phyloP scores from a whole-genome alignment of 2,888 invertebrate species.

The Cyclophora punctaria region DNA sequence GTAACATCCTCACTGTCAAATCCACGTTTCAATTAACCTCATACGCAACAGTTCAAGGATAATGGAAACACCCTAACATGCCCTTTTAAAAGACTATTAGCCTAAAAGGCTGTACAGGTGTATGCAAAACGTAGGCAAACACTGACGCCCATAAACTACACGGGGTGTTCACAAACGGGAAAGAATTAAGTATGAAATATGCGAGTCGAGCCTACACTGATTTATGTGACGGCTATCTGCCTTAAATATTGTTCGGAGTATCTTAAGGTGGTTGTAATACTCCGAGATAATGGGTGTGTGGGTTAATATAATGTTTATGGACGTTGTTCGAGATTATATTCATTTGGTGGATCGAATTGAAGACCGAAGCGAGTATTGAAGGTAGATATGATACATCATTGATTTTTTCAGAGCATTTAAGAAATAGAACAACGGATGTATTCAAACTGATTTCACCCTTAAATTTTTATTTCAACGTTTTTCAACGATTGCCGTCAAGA shows the following conservation, averaged over 20 bases:
- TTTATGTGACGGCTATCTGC: conserved; percentile 62
- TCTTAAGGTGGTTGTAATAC: conserved; percentile 15
- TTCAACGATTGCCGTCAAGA: no score
- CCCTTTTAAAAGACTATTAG: conserved; percentile 20
- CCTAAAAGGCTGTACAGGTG: conserved; percentile 38
- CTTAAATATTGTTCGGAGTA: conserved; percentile 40
- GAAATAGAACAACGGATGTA: no score
- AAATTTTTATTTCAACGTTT: no score
- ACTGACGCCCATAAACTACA: conserved; percentile 57
- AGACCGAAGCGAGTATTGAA: no score
- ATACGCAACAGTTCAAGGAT: not conserved
- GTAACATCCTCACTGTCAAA: no score
- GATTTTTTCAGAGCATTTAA: no score
- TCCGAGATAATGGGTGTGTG: conserved; percentile 20
- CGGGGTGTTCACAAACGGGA: conserved; percentile 44
- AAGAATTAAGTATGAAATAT: conserved; percentile 76
- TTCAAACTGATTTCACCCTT: no score
- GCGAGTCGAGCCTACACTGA: conserved; percentile 61
- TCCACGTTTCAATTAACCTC: no score
- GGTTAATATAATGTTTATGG: not conserved
- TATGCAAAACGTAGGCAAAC: conserved; percentile 35
- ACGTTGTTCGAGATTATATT: not conserved
- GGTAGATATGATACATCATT: no score
- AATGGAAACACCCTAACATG: conserved; percentile 5
- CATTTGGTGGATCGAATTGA: no score